A percentile compares a stretch with the other conserved stretches of the same genome.
Evolutionary conservation across 2,888 invertebrate genomes (phyloP).

Genomic region (Euclidia mi): DNA sequence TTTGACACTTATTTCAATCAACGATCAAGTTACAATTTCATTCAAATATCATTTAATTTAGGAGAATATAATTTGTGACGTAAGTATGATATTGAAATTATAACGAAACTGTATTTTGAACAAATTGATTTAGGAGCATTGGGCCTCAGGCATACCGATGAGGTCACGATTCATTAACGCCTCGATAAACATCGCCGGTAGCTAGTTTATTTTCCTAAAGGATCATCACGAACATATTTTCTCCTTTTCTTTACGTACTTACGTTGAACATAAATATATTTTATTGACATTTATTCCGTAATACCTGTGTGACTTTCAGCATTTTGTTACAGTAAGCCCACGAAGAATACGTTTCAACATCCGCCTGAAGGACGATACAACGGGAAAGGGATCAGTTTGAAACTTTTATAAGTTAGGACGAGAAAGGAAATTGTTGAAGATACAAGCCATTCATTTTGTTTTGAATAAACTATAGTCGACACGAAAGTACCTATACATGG

Average conservation of each 20-base stretch:
- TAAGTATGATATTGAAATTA: too few relatives aligned
- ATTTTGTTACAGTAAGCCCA: conserved; percentile 15
- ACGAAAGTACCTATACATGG: background rate
- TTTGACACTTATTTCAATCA: too few relatives aligned
- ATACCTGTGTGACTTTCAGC: conserved; percentile 15
- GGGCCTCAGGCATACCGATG: conserved; percentile 6
- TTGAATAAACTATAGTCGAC: background rate
- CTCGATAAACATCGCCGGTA: conserved; percentile 12
- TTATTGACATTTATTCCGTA: conserved; percentile 13
- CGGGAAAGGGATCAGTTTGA: conserved; percentile 29
- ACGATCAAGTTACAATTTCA: too few relatives aligned
- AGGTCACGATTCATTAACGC: conserved; percentile 20
- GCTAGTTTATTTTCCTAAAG: conserved; percentile 21
- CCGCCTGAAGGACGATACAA: conserved; percentile 18
- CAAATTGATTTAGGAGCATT: too few relatives aligned
- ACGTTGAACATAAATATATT: conserved; percentile 25
- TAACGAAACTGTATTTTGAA: too few relatives aligned
- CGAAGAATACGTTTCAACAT: conserved; percentile 29
- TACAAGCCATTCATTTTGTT: background rate
- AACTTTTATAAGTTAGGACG: conserved; percentile 34
- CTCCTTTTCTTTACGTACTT: conserved; percentile 20
- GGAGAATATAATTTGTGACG: too few relatives aligned
- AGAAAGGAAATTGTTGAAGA: conserved; percentile 14
- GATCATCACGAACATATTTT: conserved; percentile 36
- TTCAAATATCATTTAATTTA: too few relatives aligned